phyloP scores from a whole-genome alignment of 2,113 vertebrate genomes.

The Rhegmatorhina hoffmannsi region DNA sequence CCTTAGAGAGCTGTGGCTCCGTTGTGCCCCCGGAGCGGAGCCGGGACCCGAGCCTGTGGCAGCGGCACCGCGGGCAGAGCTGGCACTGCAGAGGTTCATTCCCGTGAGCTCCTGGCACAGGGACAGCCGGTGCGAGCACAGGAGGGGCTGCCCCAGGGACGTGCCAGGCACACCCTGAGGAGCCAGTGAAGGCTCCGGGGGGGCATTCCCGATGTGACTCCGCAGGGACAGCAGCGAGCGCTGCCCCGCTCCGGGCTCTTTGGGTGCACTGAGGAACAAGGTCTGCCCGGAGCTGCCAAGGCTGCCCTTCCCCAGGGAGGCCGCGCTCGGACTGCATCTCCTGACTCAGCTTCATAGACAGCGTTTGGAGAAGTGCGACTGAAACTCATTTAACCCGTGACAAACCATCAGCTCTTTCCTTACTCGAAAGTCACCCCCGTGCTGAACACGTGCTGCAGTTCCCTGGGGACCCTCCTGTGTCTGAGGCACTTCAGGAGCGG shows the following conservation, averaged over 20 bases:
- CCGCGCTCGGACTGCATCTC: neutral
- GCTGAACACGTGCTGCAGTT: neutral
- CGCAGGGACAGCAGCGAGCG: too few relatives aligned
- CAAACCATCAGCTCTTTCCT: neutral
- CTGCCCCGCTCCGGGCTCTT: neutral
- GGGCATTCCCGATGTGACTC: too few relatives aligned
- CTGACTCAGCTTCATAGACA: neutral
- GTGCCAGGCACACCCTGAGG: too few relatives aligned
- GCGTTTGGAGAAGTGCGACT: neutral
- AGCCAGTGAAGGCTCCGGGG: too few relatives aligned
- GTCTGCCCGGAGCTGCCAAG: neutral
- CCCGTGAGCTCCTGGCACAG: too few relatives aligned
- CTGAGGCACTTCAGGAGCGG: neutral
- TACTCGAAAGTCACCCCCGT: neutral
- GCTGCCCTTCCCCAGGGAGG: neutral
- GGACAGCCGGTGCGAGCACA: too few relatives aligned
- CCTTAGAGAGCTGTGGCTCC: too few relatives aligned
- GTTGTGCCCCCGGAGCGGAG: too few relatives aligned
- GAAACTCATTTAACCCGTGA: neutral
- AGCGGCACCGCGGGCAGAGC: too few relatives aligned
- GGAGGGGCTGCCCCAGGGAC: too few relatives aligned
- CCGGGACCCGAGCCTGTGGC: too few relatives aligned
- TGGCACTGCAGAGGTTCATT: too few relatives aligned
- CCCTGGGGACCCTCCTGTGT: neutral
- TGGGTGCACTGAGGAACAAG: neutral